A percentile compares a stretch with the other conserved stretches of the same genome.
Conservation (phyloP, 1,140 invertebrate species). For the Euwallacea similis region DNA sequence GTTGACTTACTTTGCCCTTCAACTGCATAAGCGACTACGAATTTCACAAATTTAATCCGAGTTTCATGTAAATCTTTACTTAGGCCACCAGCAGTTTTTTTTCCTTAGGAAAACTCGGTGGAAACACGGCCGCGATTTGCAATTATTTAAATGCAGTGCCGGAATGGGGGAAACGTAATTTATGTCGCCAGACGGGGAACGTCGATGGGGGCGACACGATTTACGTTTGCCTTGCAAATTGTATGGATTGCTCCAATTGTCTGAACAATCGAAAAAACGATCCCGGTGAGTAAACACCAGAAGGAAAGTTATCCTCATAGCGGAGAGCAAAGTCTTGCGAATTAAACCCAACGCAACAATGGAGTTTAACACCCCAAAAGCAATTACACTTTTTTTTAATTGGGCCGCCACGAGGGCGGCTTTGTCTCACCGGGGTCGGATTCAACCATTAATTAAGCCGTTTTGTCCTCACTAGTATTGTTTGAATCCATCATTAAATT, state of each 20-base stretch:
- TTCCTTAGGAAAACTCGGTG: neutral
- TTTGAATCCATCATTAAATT: no score
- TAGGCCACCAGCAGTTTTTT: neutral
- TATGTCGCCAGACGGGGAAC: constrained; percentile 18
- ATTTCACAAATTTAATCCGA: constrained; percentile 2
- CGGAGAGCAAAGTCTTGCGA: no score
- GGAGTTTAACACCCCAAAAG: no score
- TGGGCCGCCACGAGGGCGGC: no score
- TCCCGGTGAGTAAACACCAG: neutral
- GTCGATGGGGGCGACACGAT: constrained; percentile 23
- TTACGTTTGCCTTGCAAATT: constrained; percentile 28
- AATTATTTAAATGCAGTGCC: constrained; percentile 24
- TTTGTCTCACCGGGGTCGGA: neutral
- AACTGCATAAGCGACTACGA: neutral
- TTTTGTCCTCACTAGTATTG: no score
- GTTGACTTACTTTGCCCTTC: no score
- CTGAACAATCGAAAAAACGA: constrained; percentile 1
- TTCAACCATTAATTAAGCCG: no score
- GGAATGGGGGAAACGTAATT: constrained; percentile 4
- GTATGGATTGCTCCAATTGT: constrained; percentile 17
- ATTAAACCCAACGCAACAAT: no score
- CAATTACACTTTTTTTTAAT: no score
- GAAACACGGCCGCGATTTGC: constrained; percentile 8
- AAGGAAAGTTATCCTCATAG: neutral
- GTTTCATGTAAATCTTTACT: neutral